A percentile compares a stretch with the other conserved stretches of the same genome.
These are phyloP conservation scores for Melanotaenia trifasciata DNA, from an alignment of 2,797 vertebrate species.

Conservation along the genomic window DNA sequence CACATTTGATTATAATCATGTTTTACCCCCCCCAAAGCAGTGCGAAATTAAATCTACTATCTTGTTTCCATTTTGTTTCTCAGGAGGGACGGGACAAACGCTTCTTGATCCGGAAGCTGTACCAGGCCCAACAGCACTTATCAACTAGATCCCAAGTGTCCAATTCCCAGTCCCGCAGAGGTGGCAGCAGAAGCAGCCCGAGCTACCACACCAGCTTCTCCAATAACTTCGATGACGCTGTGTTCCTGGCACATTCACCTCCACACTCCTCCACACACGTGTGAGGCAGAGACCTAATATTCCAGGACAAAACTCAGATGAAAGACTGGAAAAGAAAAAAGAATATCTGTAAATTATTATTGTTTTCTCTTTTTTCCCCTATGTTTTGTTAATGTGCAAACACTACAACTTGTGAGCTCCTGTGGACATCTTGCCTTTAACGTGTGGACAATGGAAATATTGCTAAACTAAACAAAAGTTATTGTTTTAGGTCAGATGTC, in stretches of 20 bases:
- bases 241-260: conserved; percentile 70
- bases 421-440: neutral
- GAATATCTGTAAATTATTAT: neutral
- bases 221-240: conserved; percentile 58
- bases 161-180: conserved; percentile 14
- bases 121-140: conserved; percentile 81
- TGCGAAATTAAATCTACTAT: neutral
- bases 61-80: conserved; percentile 17
- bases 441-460: neutral
- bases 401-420: conserved; percentile 6
- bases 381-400: conserved; percentile 8
- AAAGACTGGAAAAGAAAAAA: conserved; percentile 4
- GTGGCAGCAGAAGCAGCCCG: conserved; percentile 54
- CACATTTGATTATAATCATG: neutral
- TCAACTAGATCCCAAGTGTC: conserved; percentile 16
- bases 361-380: conserved; percentile 4
- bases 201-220: conserved; percentile 77
- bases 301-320: neutral
- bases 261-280: conserved; percentile 77
- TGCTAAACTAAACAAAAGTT: conserved; percentile 15
- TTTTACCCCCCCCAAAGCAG: neutral
- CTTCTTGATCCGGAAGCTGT: conserved; percentile 90
- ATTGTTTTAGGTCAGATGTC: conserved; percentile 11
- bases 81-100: conserved; percentile 90
- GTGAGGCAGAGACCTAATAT: conserved; percentile 29